Base-by-base conservation (phyloP, 2,888 invertebrate species). In the Gastracanthus pulcherrimus region DNA sequence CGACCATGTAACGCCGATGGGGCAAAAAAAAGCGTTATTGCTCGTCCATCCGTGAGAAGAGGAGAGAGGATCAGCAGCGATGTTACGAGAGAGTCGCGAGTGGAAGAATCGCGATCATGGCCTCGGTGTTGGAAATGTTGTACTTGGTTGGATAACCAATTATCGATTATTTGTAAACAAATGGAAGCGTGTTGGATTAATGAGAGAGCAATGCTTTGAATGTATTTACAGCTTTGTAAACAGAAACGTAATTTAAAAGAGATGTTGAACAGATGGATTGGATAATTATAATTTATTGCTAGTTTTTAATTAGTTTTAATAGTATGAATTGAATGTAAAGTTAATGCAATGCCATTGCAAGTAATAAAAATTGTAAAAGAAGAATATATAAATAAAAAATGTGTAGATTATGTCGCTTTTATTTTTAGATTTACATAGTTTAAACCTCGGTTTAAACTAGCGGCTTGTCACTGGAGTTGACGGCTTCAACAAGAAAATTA, bases 401-500 rank as follows among this genome's bases (percentile, higher is more conserved):
- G n/a, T n/a, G n/a, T n/a, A n/a, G n/a, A n/a, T n/a, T n/a, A n/a
- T n/a, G n/a, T n/a, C n/a, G n/a, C n/a, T n/a, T n/a, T n/a, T 26
- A 55, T 55, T 55, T 55, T 55, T 26, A 55, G 55, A 7, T n/a
- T n/a, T n/a, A n/a, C n/a, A n/a, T n/a, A n/a, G n/a, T n/a, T n/a
- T n/a, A n/a, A n/a, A n/a, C n/a, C n/a, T 23, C 19, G 1, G 0
- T 19, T 19, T 48, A 19, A 6, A 48, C 7, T 31, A 51, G 45
- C 13, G 3, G 6, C 11, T 23, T 58, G 36, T 62, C 48, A 60
- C 67, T 31, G n/a, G 4, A 16, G 19, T 34, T 69, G 78, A 70
- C 38, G 11, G 31, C 26, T 75, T 60, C 19, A 60, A 75, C 26
- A 31, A 70, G 75, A 80, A 80, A 70, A 80, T 80, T 80, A 55